A percentile compares a stretch with the other conserved stretches of the same genome.
These are phyloP conservation scores for Saccostrea echinata DNA, from an alignment of 1,140 invertebrate genomes.

Conservation along the genomic window DNA sequence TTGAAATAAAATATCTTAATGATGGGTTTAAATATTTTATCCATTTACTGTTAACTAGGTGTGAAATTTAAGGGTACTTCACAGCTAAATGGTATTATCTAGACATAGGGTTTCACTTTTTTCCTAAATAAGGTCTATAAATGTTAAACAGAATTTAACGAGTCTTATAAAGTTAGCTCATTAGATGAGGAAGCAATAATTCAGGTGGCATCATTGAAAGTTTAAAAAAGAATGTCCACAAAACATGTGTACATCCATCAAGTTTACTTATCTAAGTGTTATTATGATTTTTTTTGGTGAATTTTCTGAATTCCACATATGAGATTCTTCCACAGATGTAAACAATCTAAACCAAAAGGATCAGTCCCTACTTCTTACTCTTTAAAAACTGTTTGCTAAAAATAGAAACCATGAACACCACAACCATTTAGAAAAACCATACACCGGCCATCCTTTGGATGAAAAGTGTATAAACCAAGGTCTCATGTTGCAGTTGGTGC, in stretches of 20 bases:
- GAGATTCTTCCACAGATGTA: too few relatives aligned
- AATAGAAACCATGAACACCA: too few relatives aligned
- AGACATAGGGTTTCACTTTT: conserved; percentile 27
- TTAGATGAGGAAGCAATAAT: neutral
- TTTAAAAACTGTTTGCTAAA: too few relatives aligned
- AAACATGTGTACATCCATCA: neutral
- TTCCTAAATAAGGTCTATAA: neutral
- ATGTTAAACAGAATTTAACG: conserved; percentile 3
- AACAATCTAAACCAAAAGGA: too few relatives aligned
- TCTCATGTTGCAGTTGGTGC: too few relatives aligned
- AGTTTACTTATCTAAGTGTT: too few relatives aligned
- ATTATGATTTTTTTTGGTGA: neutral
- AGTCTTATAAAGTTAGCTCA: conserved; percentile 5
- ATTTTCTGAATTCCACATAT: too few relatives aligned
- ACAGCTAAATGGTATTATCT: neutral
- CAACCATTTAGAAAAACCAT: too few relatives aligned
- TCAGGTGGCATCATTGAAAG: neutral
- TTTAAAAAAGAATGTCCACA: neutral
- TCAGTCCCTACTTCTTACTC: too few relatives aligned
- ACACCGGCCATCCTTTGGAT: too few relatives aligned
- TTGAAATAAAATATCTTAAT: conserved; percentile 15
- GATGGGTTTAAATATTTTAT: neutral
- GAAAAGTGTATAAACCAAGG: too few relatives aligned
- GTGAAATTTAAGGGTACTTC: conserved; percentile 16
- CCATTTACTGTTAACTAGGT: conserved; percentile 23